A percentile compares a stretch with the other conserved stretches of the same genome.
Conservation (phyloP, 2,113 vertebrate species). For the Pimephales promelas region DNA sequence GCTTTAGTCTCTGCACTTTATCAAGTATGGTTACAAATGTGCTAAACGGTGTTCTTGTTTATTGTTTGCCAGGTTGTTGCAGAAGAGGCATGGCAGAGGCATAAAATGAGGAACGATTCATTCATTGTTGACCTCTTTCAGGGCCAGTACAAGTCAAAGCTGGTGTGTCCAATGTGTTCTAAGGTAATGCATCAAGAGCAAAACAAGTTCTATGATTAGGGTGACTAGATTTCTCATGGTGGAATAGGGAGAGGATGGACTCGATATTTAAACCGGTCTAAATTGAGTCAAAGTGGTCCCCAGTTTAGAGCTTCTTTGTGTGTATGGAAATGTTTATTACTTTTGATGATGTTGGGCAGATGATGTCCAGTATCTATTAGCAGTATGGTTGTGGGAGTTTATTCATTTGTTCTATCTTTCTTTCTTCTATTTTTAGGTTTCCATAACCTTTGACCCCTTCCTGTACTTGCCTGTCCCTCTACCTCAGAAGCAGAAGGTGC, state of each 20-base stretch:
- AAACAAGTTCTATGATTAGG: background rate
- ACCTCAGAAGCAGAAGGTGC: slow-evolving; percentile 97
- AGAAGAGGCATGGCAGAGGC: slow-evolving; percentile 96
- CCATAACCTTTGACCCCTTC: slow-evolving; percentile 98
- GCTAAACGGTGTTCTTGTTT: slow-evolving; percentile 6
- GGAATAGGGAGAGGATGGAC: too few relatives aligned
- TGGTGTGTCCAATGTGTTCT: slow-evolving; percentile 94
- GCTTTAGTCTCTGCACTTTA: too few relatives aligned
- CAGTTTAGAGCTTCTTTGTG: too few relatives aligned
- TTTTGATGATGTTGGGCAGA: background rate
- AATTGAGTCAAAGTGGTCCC: too few relatives aligned
- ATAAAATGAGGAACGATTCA: slow-evolving; percentile 98
- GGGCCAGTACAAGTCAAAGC: slow-evolving; percentile 98
- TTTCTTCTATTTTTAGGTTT: slow-evolving; percentile 79
- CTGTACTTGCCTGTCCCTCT: slow-evolving; percentile 94
- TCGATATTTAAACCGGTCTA: too few relatives aligned
- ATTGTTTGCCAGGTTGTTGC: slow-evolving; percentile 85
- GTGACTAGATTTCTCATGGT: too few relatives aligned
- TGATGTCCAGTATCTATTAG: background rate
- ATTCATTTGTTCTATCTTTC: background rate
- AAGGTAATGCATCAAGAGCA: slow-evolving; percentile 79
- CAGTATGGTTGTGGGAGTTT: background rate
- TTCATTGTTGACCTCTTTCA: slow-evolving; percentile 98
- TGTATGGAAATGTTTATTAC: background rate
- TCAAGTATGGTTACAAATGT: background rate